These are phyloP conservation scores for Molossus molossus DNA, from an alignment of 2,797 vertebrate species.

Conservation along the genomic window DNA sequence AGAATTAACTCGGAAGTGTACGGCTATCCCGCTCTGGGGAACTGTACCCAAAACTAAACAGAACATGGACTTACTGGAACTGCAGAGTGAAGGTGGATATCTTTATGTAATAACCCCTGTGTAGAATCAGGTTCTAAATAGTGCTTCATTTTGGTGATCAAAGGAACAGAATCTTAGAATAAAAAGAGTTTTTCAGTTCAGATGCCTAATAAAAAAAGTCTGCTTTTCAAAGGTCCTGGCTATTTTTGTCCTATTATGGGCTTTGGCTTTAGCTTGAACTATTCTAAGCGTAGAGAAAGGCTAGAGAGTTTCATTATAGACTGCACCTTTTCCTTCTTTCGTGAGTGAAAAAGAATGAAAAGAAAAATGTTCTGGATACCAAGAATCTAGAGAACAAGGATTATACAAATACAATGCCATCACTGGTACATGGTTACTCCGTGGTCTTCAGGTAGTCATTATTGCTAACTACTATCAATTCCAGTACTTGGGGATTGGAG, in stretches of 20 bases:
- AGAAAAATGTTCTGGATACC: neutral
- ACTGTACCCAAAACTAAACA: neutral
- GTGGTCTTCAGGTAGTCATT: neutral
- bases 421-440: neutral
- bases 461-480: neutral
- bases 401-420: neutral
- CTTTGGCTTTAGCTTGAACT: constrained; percentile 9
- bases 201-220: constrained; percentile 49
- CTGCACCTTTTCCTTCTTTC: constrained; percentile 31
- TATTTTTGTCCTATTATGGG: constrained; percentile 58
- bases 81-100: neutral
- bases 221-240: constrained; percentile 30
- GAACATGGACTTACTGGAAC: neutral
- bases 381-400: constrained; percentile 39
- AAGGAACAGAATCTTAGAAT: constrained; percentile 10
- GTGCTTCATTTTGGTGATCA: constrained; percentile 43
- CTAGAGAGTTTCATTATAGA: constrained; percentile 33
- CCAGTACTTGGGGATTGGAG: neutral
- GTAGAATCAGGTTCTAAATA: constrained; percentile 30
- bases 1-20: constrained; percentile 23
- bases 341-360: neutral
- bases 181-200: constrained; percentile 54
- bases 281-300: constrained; percentile 43
- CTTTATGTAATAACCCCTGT: neutral
- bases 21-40: neutral